These are phyloP conservation scores for Pasiphila rectangulata DNA, from an alignment of 2,888 invertebrate genomes.

Conservation along the genomic window DNA sequence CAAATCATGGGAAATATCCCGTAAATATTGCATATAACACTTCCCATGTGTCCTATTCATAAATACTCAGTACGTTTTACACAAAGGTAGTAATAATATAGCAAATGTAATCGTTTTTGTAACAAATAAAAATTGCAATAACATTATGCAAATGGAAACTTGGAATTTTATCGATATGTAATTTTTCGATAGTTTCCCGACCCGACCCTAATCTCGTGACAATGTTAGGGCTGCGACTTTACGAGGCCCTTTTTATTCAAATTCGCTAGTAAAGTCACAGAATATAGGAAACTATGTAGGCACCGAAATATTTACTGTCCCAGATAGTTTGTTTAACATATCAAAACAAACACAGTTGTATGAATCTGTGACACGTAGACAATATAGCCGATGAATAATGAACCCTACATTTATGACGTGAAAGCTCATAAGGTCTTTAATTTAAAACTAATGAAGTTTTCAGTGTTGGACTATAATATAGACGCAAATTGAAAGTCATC, in stretches of 20 bases:
- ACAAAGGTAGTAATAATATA: neutral
- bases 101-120: conserved; percentile 3
- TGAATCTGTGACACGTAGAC: neutral
- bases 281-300: neutral
- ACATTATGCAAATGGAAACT: conserved; percentile 9
- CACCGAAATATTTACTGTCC: neutral
- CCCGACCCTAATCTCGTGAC: conserved; percentile 46
- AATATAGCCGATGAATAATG: neutral
- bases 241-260: conserved; percentile 76
- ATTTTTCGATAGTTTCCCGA: conserved; percentile 16
- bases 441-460: too few relatives aligned
- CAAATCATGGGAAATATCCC: too few relatives aligned
- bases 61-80: neutral
- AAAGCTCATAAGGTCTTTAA: neutral
- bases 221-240: conserved; percentile 73
- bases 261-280: conserved; percentile 52
- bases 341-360: conserved; percentile 1
- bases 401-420: neutral
- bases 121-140: conserved; percentile 8
- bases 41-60: neutral
- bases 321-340: neutral
- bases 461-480: too few relatives aligned
- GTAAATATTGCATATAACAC: neutral
- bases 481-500: too few relatives aligned
- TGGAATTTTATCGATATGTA: conserved; percentile 25